Percentiles rank a stretch among this genome's conserved stretches.
These are phyloP conservation scores for Aldrovandia affinis DNA, from an alignment of 2,797 vertebrate species.

Conservation along the genomic window DNA sequence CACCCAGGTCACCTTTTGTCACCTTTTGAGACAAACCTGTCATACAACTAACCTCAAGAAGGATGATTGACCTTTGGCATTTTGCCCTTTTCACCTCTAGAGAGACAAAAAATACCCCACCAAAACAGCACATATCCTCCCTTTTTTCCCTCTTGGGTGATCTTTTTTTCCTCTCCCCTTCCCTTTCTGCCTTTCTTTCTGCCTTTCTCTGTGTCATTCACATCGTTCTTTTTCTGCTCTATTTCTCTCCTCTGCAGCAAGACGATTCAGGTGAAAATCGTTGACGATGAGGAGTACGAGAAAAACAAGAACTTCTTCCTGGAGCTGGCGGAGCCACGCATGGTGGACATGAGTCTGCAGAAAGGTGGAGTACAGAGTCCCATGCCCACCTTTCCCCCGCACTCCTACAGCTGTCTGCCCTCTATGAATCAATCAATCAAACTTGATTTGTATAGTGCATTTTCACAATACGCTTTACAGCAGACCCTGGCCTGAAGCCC, in stretches of 20 bases:
- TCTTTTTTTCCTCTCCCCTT: constrained; percentile 44
- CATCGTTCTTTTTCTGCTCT: constrained; percentile 16
- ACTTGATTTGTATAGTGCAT: too few species aligned
- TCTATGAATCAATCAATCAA: constrained; percentile 33
- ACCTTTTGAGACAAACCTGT: constrained; percentile 43
- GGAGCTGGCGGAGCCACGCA: constrained; percentile 95
- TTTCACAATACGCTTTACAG: too few species aligned
- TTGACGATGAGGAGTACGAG: constrained; percentile 99
- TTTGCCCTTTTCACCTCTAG: constrained; percentile 59
- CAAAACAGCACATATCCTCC: constrained; percentile 57
- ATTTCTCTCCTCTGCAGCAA: constrained; percentile 82
- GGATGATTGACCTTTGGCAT: constrained; percentile 34
- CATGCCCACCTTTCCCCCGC: constrained; percentile 58
- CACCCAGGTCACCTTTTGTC: constrained; percentile 29
- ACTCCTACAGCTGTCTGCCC: constrained; percentile 50
- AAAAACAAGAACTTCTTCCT: constrained; percentile 99
- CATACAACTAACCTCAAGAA: background rate
- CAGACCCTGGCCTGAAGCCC: too few species aligned
- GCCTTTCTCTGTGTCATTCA: constrained; percentile 36
- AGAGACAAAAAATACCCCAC: constrained; percentile 65
- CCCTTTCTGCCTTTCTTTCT: constrained; percentile 27
- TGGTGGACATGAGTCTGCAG: constrained; percentile 99
- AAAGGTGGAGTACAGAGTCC: constrained; percentile 88
- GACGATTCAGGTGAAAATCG: constrained; percentile 95
- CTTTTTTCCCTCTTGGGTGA: constrained; percentile 63